phyloP scores from a whole-genome alignment of 2,888 invertebrate genomes.

The Tinea pellionella region DNA sequence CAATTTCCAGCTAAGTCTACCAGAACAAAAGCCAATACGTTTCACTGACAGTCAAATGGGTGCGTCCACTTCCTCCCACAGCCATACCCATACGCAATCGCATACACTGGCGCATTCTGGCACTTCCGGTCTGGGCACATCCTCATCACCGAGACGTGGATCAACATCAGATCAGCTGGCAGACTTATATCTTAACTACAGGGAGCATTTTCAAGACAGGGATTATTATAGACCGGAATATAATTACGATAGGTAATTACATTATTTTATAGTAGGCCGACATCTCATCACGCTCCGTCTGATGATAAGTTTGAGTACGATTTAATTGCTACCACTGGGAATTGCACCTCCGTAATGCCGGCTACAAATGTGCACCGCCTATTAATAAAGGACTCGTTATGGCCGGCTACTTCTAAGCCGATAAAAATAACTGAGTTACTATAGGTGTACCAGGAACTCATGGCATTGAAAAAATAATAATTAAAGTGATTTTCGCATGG shows the following conservation, averaged over 20 bases:
- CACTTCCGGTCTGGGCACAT: slow-evolving; percentile 65
- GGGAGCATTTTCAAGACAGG: slow-evolving; percentile 45
- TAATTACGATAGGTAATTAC: neutral
- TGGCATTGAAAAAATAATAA: too few species aligned
- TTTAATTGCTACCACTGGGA: too few species aligned
- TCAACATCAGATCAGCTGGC: slow-evolving; percentile 78
- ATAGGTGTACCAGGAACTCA: too few species aligned
- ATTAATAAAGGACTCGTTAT: too few species aligned
- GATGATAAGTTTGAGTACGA: too few species aligned
- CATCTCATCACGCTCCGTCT: too few species aligned
- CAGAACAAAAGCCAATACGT: slow-evolving; percentile 74
- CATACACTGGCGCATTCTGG: slow-evolving; percentile 55
- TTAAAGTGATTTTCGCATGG: too few species aligned
- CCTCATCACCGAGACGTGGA: slow-evolving; percentile 75
- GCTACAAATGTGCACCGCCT: too few species aligned
- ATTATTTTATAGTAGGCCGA: too few species aligned
- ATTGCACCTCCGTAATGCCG: too few species aligned
- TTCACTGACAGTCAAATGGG: slow-evolving; percentile 76
- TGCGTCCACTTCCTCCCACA: slow-evolving; percentile 63
- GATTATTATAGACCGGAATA: slow-evolving; percentile 36
- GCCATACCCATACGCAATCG: slow-evolving; percentile 60
- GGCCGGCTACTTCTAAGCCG: too few species aligned
- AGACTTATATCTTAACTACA: slow-evolving; percentile 68
- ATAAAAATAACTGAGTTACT: too few species aligned
- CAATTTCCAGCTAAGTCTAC: slow-evolving; percentile 32